A percentile compares a stretch with the other conserved stretches of the same genome.
These are phyloP conservation scores for Aricia agestis DNA, from an alignment of 1,140 invertebrate species.

Conservation along the genomic window DNA sequence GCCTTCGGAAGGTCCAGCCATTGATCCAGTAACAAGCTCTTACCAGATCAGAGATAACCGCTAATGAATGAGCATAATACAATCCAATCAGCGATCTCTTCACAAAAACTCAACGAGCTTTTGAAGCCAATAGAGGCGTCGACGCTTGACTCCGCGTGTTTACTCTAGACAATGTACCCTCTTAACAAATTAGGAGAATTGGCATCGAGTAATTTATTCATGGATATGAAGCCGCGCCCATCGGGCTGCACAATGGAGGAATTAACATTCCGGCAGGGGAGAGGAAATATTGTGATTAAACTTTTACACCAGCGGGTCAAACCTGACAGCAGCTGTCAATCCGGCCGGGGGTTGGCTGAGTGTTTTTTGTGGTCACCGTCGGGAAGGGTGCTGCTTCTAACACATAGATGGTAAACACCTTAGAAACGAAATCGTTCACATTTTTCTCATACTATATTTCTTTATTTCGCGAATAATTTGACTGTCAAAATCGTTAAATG, in stretches of 20 bases:
- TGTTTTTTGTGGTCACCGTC: conserved; percentile 28
- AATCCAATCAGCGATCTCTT: neutral
- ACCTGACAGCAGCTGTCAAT: conserved; percentile 69
- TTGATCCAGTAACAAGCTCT: neutral
- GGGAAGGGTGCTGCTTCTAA: conserved; percentile 11
- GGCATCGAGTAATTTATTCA: conserved; percentile 53
- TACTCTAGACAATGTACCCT: conserved; percentile 3
- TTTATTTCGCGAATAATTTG: neutral
- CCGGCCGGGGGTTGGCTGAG: conserved; percentile 39
- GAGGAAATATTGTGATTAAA: conserved; percentile 70
- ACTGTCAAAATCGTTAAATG: neutral
- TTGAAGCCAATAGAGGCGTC: neutral
- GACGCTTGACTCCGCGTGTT: neutral
- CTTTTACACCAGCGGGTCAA: conserved; percentile 62
- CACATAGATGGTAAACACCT: neutral
- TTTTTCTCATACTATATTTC: neutral
- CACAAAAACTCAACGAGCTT: neutral
- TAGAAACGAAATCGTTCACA: neutral
- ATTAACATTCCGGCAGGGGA: conserved; percentile 55
- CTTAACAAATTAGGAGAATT: conserved; percentile 17
- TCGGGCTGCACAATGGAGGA: conserved; percentile 56
- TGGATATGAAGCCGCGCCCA: conserved; percentile 45
- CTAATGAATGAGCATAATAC: neutral
- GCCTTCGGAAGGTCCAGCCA: neutral
- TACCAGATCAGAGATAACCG: neutral